Percentiles rank a stretch among this genome's conserved stretches.
Evolutionary conservation across 2,113 vertebrate species (phyloP).

Genomic region (Bolborhynchus lineola): DNA sequence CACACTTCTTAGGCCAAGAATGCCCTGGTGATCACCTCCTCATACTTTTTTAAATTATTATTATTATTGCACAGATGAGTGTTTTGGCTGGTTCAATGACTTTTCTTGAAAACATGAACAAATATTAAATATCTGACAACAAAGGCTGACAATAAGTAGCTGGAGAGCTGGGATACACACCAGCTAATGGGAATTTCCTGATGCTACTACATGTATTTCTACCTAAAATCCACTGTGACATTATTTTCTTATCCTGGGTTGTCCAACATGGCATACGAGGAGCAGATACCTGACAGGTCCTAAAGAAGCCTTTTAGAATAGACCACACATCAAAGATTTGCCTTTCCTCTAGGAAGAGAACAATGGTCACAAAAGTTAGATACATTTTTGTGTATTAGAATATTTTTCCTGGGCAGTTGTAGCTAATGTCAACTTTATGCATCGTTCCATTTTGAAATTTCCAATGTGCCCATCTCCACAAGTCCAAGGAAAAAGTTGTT

Average conservation of each 20-base stretch:
- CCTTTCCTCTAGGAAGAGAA: not conserved
- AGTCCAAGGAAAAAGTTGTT: not conserved
- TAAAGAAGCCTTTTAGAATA: not conserved
- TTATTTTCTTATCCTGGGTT: not conserved
- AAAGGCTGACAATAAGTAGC: not conserved
- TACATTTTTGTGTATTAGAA: not conserved
- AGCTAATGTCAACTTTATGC: not conserved
- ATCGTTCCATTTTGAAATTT: not conserved
- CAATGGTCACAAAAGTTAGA: not conserved
- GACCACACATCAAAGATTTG: not conserved
- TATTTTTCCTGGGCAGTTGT: not conserved
- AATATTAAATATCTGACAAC: not conserved
- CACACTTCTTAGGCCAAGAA: not conserved
- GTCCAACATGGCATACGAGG: not conserved
- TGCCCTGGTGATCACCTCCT: not conserved
- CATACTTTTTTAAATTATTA: not conserved
- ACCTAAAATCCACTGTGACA: not conserved
- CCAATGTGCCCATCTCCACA: not conserved
- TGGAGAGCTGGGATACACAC: not conserved
- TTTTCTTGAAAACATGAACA: not conserved
- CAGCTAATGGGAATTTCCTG: not conserved
- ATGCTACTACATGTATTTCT: not conserved
- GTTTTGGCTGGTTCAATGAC: not conserved
- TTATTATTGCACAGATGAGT: not conserved
- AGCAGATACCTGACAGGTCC: not conserved